Evolutionary conservation across 2,113 vertebrate genomes (phyloP).

Genomic region (Rostratula benghalensis): DNA sequence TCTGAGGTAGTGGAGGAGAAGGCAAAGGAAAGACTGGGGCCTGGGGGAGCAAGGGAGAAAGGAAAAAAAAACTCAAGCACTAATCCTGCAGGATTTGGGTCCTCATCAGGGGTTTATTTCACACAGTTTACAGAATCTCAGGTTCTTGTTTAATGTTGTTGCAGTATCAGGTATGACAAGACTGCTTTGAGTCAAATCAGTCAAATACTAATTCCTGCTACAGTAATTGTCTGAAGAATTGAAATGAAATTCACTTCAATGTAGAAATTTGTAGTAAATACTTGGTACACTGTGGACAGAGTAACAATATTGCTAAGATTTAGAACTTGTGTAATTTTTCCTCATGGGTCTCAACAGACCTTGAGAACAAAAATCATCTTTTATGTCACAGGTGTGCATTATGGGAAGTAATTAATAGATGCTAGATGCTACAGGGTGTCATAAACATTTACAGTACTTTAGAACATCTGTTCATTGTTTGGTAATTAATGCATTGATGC

Average conservation of each 20-base stretch:
- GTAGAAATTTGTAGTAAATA: not conserved
- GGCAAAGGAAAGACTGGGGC: not conserved
- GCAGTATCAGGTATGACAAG: not conserved
- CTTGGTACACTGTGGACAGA: not conserved
- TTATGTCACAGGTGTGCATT: not conserved
- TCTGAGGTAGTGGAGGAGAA: not conserved
- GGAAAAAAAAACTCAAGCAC: not conserved
- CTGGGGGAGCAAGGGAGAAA: not conserved
- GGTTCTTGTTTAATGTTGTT: not conserved
- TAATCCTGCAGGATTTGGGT: not conserved
- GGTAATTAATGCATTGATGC: not conserved
- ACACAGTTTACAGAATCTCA: not conserved
- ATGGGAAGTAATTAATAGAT: not conserved
- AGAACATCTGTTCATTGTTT: not conserved
- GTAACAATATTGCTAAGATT: not conserved
- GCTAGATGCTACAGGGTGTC: not conserved
- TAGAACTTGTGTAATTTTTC: no score
- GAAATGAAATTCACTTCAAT: not conserved
- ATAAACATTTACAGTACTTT: not conserved
- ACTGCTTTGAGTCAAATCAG: not conserved
- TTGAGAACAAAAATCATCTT: not conserved
- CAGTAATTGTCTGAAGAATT: not conserved
- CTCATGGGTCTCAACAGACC: not conserved
- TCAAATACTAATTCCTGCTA: not conserved
- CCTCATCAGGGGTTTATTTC: not conserved